A percentile compares a stretch with the other conserved stretches of the same genome.
phyloP scores from a whole-genome alignment of 1,140 invertebrate genomes.

The Venturia canescens region DNA sequence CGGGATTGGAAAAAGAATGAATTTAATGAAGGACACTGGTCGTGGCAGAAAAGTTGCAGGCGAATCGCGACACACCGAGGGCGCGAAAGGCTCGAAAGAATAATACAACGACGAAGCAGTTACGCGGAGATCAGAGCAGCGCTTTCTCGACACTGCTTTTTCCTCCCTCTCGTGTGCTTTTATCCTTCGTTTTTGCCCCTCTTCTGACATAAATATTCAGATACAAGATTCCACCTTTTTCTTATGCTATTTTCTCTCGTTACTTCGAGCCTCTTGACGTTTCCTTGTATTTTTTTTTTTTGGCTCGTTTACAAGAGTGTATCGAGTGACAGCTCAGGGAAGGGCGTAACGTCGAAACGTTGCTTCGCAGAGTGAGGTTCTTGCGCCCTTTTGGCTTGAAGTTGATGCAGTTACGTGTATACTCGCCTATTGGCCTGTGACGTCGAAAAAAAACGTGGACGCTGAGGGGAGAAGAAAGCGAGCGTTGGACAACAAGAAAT shows the following conservation, averaged over 20 bases:
- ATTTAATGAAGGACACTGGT: too few species aligned
- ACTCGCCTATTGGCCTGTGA: constrained; percentile 15
- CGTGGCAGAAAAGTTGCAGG: neutral
- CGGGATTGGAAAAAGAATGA: too few species aligned
- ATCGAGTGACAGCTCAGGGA: neutral
- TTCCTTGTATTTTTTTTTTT: constrained; percentile 7
- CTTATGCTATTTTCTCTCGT: neutral
- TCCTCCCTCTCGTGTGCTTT: neutral
- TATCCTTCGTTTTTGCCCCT: neutral
- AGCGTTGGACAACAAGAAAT: constrained; percentile 36
- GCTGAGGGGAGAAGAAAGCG: constrained; percentile 16
- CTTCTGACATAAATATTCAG: constrained; percentile 65
- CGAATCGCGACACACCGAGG: neutral
- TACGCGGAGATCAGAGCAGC: neutral
- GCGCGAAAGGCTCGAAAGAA: neutral
- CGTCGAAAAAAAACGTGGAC: constrained; percentile 20
- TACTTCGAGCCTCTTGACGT: constrained; percentile 30
- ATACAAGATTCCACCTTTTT: constrained; percentile 62
- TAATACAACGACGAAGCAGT: neutral
- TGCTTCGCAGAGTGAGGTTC: neutral
- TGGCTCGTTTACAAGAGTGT: neutral
- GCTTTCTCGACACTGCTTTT: neutral
- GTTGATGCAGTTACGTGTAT: neutral
- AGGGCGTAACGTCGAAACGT: neutral
- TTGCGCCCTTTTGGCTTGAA: neutral